phyloP scores from a whole-genome alignment of 2,797 vertebrate genomes.

The Xenopus petersii region DNA sequence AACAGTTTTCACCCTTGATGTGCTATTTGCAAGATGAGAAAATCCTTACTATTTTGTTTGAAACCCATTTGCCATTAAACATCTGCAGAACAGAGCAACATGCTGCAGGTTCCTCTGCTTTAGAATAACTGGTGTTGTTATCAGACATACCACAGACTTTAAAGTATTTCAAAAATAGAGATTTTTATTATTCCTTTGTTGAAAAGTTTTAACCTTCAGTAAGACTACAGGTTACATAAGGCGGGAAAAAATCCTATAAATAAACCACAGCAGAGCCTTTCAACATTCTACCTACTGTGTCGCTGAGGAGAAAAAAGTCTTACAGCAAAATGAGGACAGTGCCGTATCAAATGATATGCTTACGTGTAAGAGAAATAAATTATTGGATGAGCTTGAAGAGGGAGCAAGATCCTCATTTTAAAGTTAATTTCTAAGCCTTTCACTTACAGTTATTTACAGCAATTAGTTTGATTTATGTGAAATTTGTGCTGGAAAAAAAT shows the following conservation, averaged over 20 bases:
- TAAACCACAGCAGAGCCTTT: conserved; percentile 34
- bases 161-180: conserved; percentile 28
- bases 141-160: conserved; percentile 27
- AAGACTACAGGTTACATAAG: conserved; percentile 37
- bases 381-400: conserved; percentile 2
- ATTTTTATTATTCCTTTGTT: conserved; percentile 48
- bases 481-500: too few relatives aligned
- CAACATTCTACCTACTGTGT: conserved; percentile 42
- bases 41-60: conserved; percentile 30
- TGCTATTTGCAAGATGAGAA: background rate
- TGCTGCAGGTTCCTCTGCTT: conserved; percentile 14
- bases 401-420: background rate
- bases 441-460: background rate
- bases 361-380: conserved; percentile 19
- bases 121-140: conserved; percentile 26
- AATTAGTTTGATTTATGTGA: too few relatives aligned
- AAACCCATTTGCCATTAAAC: conserved; percentile 23
- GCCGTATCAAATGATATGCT: conserved; percentile 25
- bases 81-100: conserved; percentile 16
- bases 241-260: conserved; percentile 34
- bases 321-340: conserved; percentile 33
- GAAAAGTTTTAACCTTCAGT: conserved; percentile 64
- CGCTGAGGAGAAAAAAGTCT: conserved; percentile 24
- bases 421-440: background rate
- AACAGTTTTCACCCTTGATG: too few relatives aligned